Base-by-base conservation (phyloP, 2,888 invertebrate species). In the Halocaridina rubra region DNA sequence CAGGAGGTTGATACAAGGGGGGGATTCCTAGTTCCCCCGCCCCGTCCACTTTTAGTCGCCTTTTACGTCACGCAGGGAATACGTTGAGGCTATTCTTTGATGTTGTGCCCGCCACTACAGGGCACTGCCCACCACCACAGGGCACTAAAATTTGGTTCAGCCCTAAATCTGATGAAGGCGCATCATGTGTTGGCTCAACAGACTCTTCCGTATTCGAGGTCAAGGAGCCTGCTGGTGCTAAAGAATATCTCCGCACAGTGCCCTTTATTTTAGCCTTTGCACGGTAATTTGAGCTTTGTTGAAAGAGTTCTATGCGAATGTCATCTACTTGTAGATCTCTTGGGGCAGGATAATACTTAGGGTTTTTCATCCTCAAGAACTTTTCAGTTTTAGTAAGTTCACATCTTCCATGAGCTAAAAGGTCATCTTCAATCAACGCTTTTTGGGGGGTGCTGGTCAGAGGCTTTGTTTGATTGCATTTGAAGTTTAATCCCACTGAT, bases 121-220 rank as follows among this genome's bases (percentile, higher is more conserved):
- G n/a, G n/a, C n/a, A n/a, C n/a, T n/a, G n/a, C n/a, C n/a, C n/a
- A n/a, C n/a, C n/a, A n/a, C n/a, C n/a, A n/a, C n/a, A n/a, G n/a
- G n/a, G n/a, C n/a, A n/a, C 82, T 61, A 84, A 22, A 39, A 84
- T 72, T 46, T 78, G 71, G 64, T 84, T 72, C 8, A 84, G 39
- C 1, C 82, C 82, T 53, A 72, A 84, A 30, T 78, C 78, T 2
- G 82, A 77, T 7, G 75, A 64, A 32, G 82, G 82, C 16, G 24
- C 53, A 8, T 82, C 77, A 59, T 53, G 77, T 13, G 72, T 72
- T 5, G 59, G 77, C 24, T 84, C 82, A 30, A 78, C 82, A 53
- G 78, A 78, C n/a, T 84, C 53, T 10, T 53, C 82, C n/a, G 82
- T 84, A 46, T 84, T 78, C 30, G 82, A 84, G 7, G 82, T 46